Evolutionary conservation across 2,113 vertebrate species (phyloP), one percentile per base, ranked within the genome.

Genomic region (Sciurus niger): DNA sequence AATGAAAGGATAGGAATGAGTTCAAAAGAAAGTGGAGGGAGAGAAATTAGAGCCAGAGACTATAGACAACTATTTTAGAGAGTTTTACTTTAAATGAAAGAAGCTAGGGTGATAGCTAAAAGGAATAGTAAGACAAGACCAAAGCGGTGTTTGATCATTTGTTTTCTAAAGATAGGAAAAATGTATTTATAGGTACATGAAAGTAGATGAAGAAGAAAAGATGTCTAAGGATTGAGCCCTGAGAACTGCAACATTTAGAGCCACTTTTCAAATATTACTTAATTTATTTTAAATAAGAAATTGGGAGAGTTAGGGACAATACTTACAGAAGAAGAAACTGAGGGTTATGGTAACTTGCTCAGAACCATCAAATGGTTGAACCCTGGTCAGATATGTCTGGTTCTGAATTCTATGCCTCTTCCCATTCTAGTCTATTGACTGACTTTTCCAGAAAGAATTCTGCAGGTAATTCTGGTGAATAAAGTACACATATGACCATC

Each of bases 371-470:
- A 51, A 28, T 77, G 37, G 9, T 55, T 84, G 55, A 76, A 22
- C 46, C 46, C 86, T 46, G 46, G 7, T 48, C 46, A 51, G 74
- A 46, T 48, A 16, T 77, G 74, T 89, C 67, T 73, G 12, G 46
- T 51, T 60, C 65, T 88, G 60, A 93, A 80, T 88, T 32, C 65
- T 48, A 9, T 82, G 53, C 34, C 13, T 67, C 30, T 77, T 58
- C 25, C 10, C 32, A 37, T 40, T 78, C 28, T 78, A 24, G 30
- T 85, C 80, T 90, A 4, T 46, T 95, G 51, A 43, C 30, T 55
- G 68, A 83, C 28, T 87, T 91, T 65, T 58, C 30, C 94, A 85
- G 17, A 85, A 90, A 86, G 37, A 51, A 79, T 53, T 90, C 40
- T 51, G 32, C 40, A 60, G 18, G 60, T 90, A 58, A 78, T 48